Base-by-base conservation (phyloP, 23 tunicate species). In the Aplidium turbinatum region DNA sequence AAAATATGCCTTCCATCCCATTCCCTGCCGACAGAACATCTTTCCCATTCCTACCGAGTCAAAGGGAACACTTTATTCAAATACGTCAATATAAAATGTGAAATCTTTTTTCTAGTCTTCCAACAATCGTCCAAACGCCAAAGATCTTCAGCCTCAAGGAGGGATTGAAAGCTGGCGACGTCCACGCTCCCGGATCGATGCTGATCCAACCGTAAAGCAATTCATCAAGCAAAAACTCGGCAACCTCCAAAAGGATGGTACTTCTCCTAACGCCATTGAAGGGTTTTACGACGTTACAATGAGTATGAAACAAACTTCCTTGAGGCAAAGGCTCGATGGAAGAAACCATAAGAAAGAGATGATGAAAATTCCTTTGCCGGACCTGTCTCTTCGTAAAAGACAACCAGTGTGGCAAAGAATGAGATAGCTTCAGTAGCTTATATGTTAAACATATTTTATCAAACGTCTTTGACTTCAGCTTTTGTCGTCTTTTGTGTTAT, bases 351-450 rank as follows among this genome's bases (percentile, higher is more conserved):
- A 22, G 6, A 62, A 40, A n/a, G 82, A 61, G 31, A 30, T 61
- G 0, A 39, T 83, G 68, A 46, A 54, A 25, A 63, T 83, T 39
- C 81, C 81, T 1, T 78, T 71, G 20, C 90, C 90, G 19, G 58
- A 69, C 6, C 68, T 84, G 31, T 81, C 90, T 0, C 31, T 68
- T 30, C 42, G 82, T 32, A 84, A 84, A 25, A 47, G 77, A 23
- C 70, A 71, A 47, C 90, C 90, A 1, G 68, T 84, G 18, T 84
- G 90, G 90, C 90, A 84, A 33, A 30, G 90, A 31, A 76, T 84
- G 90, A 30, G 75, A 77, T 82, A 36, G 61, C 19, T 4, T 68
- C 18, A 36, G 29, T 18, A 39, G 50, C 16, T 42, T 42, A n/a
- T n/a, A n/a, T n/a, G n/a, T n/a, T n/a, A n/a, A n/a, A n/a, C n/a